phyloP scores from a whole-genome alignment of 2,113 vertebrate genomes.

The Crocuta crocuta region DNA sequence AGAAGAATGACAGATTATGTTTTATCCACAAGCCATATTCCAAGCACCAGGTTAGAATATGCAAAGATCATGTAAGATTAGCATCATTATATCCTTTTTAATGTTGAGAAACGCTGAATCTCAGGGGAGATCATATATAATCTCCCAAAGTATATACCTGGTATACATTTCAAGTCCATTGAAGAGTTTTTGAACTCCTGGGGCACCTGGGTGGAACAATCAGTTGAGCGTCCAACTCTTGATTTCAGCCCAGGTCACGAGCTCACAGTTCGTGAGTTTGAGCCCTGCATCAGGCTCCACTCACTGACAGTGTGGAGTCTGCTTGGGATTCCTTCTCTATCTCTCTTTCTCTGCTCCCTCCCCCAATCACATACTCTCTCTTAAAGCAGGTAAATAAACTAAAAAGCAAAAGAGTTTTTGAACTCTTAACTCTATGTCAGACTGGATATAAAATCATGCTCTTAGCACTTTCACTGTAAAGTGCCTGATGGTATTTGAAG shows the following conservation, averaged over 20 bases:
- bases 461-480: neutral
- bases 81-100: neutral
- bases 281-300: too few relatives aligned
- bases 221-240: too few relatives aligned
- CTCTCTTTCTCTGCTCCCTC: too few relatives aligned
- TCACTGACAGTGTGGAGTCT: too few relatives aligned
- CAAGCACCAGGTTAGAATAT: neutral
- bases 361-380: too few relatives aligned
- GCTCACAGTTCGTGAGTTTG: too few relatives aligned
- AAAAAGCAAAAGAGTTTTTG: neutral
- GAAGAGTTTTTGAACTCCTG: neutral
- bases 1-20: neutral
- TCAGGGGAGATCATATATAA: neutral
- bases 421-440: neutral
- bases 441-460: neutral
- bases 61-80: neutral
- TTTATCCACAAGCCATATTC: neutral
- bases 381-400: too few relatives aligned
- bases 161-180: neutral
- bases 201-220: too few relatives aligned
- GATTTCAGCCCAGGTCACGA: too few relatives aligned
- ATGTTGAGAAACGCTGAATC: neutral
- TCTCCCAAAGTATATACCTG: neutral
- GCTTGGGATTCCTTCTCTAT: too few relatives aligned
- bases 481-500: neutral